These are phyloP conservation scores for Anguilla megastoma DNA, from an alignment of 2,797 vertebrate species.

Conservation along the genomic window DNA sequence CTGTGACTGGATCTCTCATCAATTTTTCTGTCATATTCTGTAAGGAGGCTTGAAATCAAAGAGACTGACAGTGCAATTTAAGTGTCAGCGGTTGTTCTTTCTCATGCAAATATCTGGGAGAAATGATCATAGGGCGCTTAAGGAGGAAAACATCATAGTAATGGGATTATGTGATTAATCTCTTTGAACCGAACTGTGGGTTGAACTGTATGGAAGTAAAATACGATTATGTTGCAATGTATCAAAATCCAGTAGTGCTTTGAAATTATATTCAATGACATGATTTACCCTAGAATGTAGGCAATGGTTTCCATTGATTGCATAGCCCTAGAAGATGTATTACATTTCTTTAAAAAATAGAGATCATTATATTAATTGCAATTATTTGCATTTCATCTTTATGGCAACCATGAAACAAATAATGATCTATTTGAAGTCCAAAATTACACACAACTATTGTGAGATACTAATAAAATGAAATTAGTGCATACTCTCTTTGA, in stretches of 20 bases:
- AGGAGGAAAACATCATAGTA: neutral
- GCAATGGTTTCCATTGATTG: neutral
- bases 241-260: neutral
- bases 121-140: neutral
- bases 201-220: slow-evolving; percentile 12
- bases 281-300: neutral
- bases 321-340: neutral
- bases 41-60: slow-evolving; percentile 26
- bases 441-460: neutral
- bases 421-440: neutral
- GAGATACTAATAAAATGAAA: neutral
- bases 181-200: slow-evolving; percentile 20
- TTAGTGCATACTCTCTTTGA: neutral
- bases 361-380: neutral
- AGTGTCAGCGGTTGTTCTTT: slow-evolving; percentile 14
- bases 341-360: neutral
- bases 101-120: neutral
- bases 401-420: neutral
- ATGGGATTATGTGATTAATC: slow-evolving; percentile 27
- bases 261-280: neutral
- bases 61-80: slow-evolving; percentile 22
- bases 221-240: slow-evolving; percentile 2
- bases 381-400: neutral
- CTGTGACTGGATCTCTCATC: slow-evolving; percentile 10
- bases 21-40: slow-evolving; percentile 26